These are phyloP conservation scores for Agrypnia vestita DNA, from an alignment of 1,140 invertebrate species.

Conservation along the genomic window DNA sequence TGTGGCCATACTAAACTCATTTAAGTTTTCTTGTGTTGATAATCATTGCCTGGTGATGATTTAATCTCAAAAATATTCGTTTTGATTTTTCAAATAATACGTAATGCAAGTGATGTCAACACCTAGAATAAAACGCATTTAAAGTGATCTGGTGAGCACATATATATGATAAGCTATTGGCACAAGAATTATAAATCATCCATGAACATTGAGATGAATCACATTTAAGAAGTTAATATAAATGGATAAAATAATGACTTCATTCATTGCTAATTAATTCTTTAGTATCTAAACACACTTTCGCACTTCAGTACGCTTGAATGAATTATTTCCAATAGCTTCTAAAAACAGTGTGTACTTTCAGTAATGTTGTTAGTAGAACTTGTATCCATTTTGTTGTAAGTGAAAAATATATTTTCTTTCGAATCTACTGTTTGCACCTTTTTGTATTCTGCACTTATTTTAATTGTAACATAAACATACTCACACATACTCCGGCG, in stretches of 20 bases:
- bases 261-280: slow-evolving; percentile 24
- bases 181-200: slow-evolving; percentile 1
- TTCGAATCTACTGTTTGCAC: slow-evolving; percentile 8
- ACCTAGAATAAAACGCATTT: neutral
- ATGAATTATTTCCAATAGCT: slow-evolving; percentile 13
- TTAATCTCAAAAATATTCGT: too few species aligned
- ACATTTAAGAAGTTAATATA: neutral
- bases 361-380: neutral
- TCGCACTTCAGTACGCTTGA: slow-evolving; percentile 27
- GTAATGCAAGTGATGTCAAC: neutral
- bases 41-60: too few species aligned
- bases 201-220: neutral
- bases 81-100: too few species aligned
- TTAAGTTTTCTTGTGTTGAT: too few species aligned
- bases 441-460: slow-evolving; percentile 21
- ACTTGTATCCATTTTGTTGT: neutral
- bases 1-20: too few species aligned
- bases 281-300: neutral
- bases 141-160: slow-evolving; percentile 1
- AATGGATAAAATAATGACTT: slow-evolving; percentile 9
- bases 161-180: neutral
- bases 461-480: slow-evolving; percentile 30
- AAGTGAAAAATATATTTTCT: neutral
- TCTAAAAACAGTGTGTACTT: slow-evolving; percentile 31
- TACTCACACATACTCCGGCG: slow-evolving; percentile 10